These are phyloP conservation scores for Drosophila kokeensis DNA, from an alignment of 2,888 invertebrate species.

Conservation along the genomic window DNA sequence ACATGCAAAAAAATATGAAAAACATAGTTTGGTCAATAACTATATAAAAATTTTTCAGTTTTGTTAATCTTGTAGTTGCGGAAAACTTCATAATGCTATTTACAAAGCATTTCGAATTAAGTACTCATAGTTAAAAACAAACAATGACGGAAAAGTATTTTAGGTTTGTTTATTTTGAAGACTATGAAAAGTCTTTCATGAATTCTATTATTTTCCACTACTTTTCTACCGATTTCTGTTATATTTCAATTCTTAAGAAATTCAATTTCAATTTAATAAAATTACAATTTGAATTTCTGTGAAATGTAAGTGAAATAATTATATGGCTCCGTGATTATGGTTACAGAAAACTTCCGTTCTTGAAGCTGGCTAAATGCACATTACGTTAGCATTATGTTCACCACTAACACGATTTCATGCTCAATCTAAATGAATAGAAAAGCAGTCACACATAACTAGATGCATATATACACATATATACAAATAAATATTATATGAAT, in stretches of 20 bases:
- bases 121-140: background rate
- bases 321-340: background rate
- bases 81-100: too few relatives aligned
- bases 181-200: background rate
- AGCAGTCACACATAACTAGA: background rate
- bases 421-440: slow-evolving; percentile 49
- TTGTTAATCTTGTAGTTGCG: too few relatives aligned
- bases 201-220: background rate
- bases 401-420: slow-evolving; percentile 46
- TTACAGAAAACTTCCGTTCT: background rate
- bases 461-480: background rate
- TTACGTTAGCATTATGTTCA: slow-evolving; percentile 10
- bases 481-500: background rate
- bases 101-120: too few relatives aligned
- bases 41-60: background rate
- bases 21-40: background rate
- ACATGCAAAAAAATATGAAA: background rate
- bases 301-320: background rate
- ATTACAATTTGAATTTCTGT: background rate
- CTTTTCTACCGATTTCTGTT: background rate
- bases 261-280: background rate
- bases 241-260: background rate
- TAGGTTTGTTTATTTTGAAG: background rate
- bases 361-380: background rate
- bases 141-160: background rate